Base-by-base conservation (phyloP, 2,113 vertebrate species). In the Pleuronectes platessa region DNA sequence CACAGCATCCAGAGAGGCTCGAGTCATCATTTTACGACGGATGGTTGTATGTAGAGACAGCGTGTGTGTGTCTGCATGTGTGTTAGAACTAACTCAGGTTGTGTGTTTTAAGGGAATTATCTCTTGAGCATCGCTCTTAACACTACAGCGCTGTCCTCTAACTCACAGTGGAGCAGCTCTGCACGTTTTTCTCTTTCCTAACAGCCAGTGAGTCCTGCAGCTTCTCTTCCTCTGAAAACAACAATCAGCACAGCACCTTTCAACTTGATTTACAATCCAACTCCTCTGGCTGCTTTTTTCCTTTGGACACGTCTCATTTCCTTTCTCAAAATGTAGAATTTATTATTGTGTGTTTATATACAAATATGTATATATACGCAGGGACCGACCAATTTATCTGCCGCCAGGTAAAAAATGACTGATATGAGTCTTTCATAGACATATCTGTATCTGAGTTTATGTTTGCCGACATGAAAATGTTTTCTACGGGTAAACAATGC, bases 1-100 rank as follows among this genome's bases (percentile, higher is more conserved):
- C 91, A 95, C 94, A 93, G 96, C 97, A 91, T 97, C 96, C 95
- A 93, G 95, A 31, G 95, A 95, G 81, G 95, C 96, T 91, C 96
- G 96, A 96, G 96, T 97, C 95, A 94, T 95, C 93, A 95, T 99
- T 90, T 97, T 98, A 94, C 97, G 94, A 80, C 93, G 97, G 95
- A 96, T 97, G 94, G 96, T 99, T 97, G 97, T 99, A 99, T 97
- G 98, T 99, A 98, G 95, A 89, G 83, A 85, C 74, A 0, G 84
- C 26, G 84, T 76, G 81, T 20, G 62, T 31, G 66, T 63, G 72
- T 65, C 53, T 83, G 85, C 68, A 74, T 63, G 81, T 72, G 85
- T 72, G 85, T 90, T 90, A 42, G 71, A 78, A 94, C 93, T 96
- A 95, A 95, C 91, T 63, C 78, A 91, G 81, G 26, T 72, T 79